phyloP scores from a whole-genome alignment of 2,888 invertebrate genomes.

The Tupiocoris notatus region DNA sequence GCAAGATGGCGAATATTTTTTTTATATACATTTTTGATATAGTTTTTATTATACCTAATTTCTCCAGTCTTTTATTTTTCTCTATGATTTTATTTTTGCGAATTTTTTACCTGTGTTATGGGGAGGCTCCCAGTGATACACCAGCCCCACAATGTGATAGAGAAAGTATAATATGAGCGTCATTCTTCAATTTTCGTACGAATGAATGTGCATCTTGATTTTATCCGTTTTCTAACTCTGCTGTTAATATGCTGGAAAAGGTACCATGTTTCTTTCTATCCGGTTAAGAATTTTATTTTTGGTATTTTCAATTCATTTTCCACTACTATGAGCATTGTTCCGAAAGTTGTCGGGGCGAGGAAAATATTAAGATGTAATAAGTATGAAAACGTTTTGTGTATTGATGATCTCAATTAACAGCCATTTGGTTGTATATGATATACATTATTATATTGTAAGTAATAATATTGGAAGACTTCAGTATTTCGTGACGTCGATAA shows the following conservation, averaged over 20 bases:
- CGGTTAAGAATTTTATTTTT: background rate
- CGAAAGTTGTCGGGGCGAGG: background rate
- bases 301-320: background rate
- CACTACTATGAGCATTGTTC: background rate
- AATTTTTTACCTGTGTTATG: background rate
- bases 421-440: conserved; percentile 41
- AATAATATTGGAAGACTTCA: conserved; percentile 41
- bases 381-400: conserved; percentile 21
- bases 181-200: background rate
- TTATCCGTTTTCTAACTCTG: conserved; percentile 35
- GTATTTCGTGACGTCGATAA: conserved; percentile 37
- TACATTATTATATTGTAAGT: conserved; percentile 38
- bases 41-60: background rate
- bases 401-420: conserved; percentile 43
- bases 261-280: conserved; percentile 8
- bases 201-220: conserved; percentile 3
- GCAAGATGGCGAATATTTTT: background rate
- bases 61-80: background rate
- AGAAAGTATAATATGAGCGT: conserved; percentile 1
- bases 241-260: conserved; percentile 19
- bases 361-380: conserved; percentile 8
- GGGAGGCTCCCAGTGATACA: conserved; percentile 28
- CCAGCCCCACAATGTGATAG: conserved; percentile 39
- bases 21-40: background rate
- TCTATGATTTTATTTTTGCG: background rate